A percentile compares a stretch with the other conserved stretches of the same genome.
These are phyloP conservation scores for Clupea harengus DNA, from an alignment of 2,113 vertebrate species.

Conservation along the genomic window DNA sequence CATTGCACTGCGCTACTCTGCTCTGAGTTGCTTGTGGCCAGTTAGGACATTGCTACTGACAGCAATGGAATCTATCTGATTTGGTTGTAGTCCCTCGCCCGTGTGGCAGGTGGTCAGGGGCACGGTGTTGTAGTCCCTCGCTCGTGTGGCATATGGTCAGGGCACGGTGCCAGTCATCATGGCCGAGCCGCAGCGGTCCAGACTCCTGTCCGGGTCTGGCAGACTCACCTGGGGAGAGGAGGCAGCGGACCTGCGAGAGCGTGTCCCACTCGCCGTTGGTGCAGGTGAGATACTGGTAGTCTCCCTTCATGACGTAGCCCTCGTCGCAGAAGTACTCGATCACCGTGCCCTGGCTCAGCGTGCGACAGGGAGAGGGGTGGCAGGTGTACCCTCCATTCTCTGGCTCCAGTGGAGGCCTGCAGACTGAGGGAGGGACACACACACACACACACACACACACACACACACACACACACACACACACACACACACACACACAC, in stretches of 20 bases:
- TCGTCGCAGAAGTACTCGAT: constrained; percentile 95
- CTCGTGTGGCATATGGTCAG: no score
- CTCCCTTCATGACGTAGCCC: constrained; percentile 92
- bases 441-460: constrained; percentile 1
- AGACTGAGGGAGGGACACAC: constrained; percentile 68
- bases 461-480: background rate
- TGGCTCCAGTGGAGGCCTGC: constrained; percentile 86
- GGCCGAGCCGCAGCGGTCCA: no score
- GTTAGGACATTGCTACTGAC: no score
- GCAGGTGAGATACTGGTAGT: constrained; percentile 96
- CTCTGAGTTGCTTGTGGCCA: no score
- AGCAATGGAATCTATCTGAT: no score
- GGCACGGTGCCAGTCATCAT: no score
- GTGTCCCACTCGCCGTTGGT: constrained; percentile 93
- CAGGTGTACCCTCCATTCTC: constrained; percentile 96
- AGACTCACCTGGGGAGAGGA: constrained; percentile 82
- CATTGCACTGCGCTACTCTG: no score
- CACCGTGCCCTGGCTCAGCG: constrained; percentile 84
- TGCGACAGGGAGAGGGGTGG: constrained; percentile 87
- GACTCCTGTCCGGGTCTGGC: no score
- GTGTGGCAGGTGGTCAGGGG: no score
- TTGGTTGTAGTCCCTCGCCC: no score
- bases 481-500: background rate
- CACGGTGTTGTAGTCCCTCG: no score
- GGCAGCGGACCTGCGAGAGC: constrained; percentile 93